Conservation (phyloP, 1,140 invertebrate genomes). For the Yoshiicerus persimilis region DNA sequence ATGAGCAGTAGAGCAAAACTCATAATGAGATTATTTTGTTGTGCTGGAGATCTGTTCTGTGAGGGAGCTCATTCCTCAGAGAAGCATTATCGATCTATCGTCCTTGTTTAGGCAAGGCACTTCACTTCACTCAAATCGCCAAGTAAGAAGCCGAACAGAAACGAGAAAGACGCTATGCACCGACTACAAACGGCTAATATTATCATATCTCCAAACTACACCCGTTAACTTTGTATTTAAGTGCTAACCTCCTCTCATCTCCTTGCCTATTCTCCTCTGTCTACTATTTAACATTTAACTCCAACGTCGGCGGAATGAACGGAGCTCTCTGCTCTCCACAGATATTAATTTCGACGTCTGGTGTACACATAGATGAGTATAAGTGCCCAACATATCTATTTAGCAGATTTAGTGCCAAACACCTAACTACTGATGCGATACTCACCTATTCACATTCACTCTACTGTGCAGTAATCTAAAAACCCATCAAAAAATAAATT, state of each 20-base stretch:
- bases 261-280: not conserved
- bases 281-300: not conserved
- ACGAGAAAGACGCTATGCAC: constrained; percentile 6
- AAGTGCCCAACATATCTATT: not conserved
- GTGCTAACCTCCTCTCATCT: not conserved
- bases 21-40: constrained; percentile 24
- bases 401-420: too few species aligned
- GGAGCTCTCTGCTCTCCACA: not conserved
- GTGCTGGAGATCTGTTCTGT: constrained; percentile 15
- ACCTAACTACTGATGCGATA: not conserved
- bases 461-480: not conserved
- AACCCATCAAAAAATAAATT: not conserved
- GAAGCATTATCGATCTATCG: constrained; percentile 31
- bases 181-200: constrained; percentile 5
- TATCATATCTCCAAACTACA: not conserved
- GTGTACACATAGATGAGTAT: not conserved
- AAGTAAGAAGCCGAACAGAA: constrained; percentile 4
- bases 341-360: too few species aligned
- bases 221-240: not conserved
- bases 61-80: constrained; percentile 22
- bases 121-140: constrained; percentile 5
- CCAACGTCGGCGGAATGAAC: not conserved
- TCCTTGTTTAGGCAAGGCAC: constrained; percentile 22
- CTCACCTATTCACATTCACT: not conserved
- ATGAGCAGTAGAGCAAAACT: constrained; percentile 7